phyloP scores from a whole-genome alignment of 2,797 vertebrate genomes.

The Adelosebastes latens region DNA sequence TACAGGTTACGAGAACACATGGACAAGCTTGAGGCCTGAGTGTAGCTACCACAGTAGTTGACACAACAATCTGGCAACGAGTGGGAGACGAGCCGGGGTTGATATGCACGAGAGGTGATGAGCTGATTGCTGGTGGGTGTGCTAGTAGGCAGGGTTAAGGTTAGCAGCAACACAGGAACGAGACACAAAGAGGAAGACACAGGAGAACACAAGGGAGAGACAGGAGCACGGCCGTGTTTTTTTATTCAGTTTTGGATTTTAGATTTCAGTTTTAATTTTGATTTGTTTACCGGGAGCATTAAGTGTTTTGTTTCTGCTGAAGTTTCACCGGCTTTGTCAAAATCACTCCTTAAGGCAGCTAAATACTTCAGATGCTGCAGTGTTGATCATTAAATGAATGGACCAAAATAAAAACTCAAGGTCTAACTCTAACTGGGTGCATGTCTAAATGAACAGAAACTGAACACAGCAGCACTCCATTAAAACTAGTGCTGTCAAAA shows the following conservation, averaged over 20 bases:
- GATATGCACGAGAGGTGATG: background rate
- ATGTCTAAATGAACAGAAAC: constrained; percentile 7
- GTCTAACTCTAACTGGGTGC: background rate
- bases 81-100: background rate
- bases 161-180: background rate
- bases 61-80: background rate
- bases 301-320: background rate
- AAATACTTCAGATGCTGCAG: background rate
- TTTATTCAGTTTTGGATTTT: background rate
- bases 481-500: constrained; percentile 33
- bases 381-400: constrained; percentile 23
- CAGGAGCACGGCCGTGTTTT: background rate
- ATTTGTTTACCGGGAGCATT: background rate
- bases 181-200: no score
- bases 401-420: constrained; percentile 7
- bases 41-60: background rate
- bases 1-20: background rate
- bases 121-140: background rate
- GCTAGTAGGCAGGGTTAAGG: background rate
- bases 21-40: background rate
- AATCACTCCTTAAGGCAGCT: background rate
- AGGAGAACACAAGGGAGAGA: background rate
- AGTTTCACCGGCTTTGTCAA: constrained; percentile 7
- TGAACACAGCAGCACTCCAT: constrained; percentile 14
- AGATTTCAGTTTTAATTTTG: background rate